Conservation (phyloP, 2,113 vertebrate species). For the Mixornis gularis region DNA sequence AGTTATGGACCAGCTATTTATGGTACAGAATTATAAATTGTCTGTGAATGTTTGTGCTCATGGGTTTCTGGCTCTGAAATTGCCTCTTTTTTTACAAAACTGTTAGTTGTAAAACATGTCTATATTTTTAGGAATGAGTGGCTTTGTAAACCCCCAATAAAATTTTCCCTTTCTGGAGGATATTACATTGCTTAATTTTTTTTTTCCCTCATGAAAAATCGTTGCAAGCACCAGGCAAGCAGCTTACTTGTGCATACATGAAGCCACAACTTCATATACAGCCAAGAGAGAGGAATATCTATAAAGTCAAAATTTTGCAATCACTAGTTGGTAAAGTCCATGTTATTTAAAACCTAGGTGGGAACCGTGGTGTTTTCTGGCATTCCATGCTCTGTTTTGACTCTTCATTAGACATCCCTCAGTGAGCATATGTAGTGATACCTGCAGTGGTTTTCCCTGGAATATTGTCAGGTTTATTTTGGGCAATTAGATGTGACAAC, state of each 20-base stretch:
- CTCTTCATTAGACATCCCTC: neutral
- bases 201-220: neutral
- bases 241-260: neutral
- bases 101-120: neutral
- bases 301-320: neutral
- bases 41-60: conserved; percentile 27
- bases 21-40: conserved; percentile 68
- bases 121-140: neutral
- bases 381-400: neutral
- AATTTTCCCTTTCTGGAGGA: neutral
- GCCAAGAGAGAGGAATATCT: neutral
- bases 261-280: neutral
- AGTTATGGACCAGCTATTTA: conserved; percentile 69
- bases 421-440: neutral
- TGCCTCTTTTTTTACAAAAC: neutral
- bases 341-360: neutral
- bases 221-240: neutral
- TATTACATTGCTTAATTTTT: neutral
- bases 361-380: neutral
- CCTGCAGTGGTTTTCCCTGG: neutral
- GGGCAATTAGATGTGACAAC: conserved; percentile 25
- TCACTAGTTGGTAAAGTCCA: neutral
- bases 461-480: conserved; percentile 1
- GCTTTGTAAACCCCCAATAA: neutral
- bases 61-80: conserved; percentile 19